Conservation (phyloP, 1,140 invertebrate genomes). For the Ptiloglossa arizonensis region DNA sequence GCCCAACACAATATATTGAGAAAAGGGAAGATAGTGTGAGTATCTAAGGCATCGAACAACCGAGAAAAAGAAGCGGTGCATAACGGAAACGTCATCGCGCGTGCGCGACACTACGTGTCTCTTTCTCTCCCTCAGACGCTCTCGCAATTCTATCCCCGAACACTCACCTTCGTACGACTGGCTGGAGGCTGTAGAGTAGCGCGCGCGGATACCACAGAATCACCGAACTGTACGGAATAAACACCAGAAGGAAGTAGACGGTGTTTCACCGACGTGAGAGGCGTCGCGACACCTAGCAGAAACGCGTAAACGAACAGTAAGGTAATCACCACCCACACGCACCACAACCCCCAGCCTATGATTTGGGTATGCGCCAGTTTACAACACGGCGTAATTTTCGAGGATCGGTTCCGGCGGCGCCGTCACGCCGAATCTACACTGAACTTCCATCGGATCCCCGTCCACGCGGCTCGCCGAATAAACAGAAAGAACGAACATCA, state of each 20-base stretch:
- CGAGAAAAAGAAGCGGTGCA: constrained; percentile 5
- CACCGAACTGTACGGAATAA: constrained; percentile 31
- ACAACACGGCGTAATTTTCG: constrained; percentile 34
- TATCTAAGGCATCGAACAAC: constrained; percentile 13
- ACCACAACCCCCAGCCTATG: constrained; percentile 76
- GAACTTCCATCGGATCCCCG: not conserved
- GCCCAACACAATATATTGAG: constrained; percentile 32
- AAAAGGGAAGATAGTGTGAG: constrained; percentile 37
- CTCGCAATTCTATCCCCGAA: not conserved
- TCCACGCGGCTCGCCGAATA: not conserved
- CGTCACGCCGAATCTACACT: not conserved
- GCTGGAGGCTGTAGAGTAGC: constrained; percentile 35
- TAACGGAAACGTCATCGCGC: constrained; percentile 1
- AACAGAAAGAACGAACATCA: not conserved
- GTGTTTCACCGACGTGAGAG: constrained; percentile 58
- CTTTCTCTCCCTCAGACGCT: not conserved
- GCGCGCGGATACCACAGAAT: constrained; percentile 17
- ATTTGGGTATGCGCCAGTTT: constrained; percentile 76
- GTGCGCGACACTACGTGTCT: not conserved
- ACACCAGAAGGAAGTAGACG: constrained; percentile 30
- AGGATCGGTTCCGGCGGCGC: not conserved
- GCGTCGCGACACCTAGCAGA: constrained; percentile 73
- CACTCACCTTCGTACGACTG: constrained; percentile 58
- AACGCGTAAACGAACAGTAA: constrained; percentile 73
- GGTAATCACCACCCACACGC: constrained; percentile 70